phyloP scores from a whole-genome alignment of 2,113 vertebrate species.

The Channa argus region DNA sequence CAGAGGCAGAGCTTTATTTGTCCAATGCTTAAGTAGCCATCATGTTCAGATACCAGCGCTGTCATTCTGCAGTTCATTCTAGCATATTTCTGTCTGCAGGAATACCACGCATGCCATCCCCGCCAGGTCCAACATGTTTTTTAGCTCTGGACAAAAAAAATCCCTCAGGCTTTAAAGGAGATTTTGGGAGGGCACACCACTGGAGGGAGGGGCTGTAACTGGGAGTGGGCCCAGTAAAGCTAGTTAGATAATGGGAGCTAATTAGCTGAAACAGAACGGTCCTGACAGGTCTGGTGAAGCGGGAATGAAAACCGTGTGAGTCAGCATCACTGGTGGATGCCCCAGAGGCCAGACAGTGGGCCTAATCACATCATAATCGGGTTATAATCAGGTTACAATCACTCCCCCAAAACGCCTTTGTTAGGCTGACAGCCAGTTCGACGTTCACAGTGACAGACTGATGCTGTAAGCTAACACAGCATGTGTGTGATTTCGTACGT shows the following conservation, averaged over 20 bases:
- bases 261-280: constrained; percentile 70
- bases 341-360: constrained; percentile 59
- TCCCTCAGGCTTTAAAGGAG: constrained; percentile 39
- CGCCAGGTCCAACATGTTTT: constrained; percentile 60
- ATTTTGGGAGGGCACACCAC: constrained; percentile 43
- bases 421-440: constrained; percentile 46
- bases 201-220: constrained; percentile 45
- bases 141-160: constrained; percentile 56
- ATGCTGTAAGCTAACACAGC: constrained; percentile 50
- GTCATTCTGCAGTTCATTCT: background rate
- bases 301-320: constrained; percentile 64
- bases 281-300: constrained; percentile 78
- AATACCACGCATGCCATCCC: constrained; percentile 62
- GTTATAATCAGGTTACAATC: constrained; percentile 76
- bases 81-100: constrained; percentile 24
- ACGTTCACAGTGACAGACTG: constrained; percentile 36
- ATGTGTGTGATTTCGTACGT: constrained; percentile 24
- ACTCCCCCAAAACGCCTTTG: constrained; percentile 71
- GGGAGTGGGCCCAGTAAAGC: constrained; percentile 52
- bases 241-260: constrained; percentile 73
- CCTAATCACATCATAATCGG: constrained; percentile 76
- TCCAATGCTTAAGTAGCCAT: background rate
- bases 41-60: constrained; percentile 3
- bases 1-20: background rate
- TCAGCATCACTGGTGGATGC: constrained; percentile 72